These are phyloP conservation scores for Ostrea denselamellosa DNA, from an alignment of 1,140 invertebrate species.

Conservation along the genomic window DNA sequence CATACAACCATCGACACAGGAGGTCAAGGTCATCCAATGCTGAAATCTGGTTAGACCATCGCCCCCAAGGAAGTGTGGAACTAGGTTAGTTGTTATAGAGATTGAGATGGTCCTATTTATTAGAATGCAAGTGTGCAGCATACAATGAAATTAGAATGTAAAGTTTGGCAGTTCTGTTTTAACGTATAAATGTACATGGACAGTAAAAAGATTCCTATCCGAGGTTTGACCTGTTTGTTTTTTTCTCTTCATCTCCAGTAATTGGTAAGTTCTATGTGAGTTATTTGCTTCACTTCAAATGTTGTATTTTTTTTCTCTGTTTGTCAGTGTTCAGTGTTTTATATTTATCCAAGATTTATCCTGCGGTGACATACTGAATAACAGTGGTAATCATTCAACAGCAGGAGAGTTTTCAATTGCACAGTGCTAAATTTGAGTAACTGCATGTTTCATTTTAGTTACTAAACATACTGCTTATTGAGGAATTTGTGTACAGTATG, in stretches of 20 bases:
- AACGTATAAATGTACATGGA: no score
- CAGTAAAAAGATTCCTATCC: no score
- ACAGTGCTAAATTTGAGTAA: no score
- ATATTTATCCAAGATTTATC: conserved; percentile 15
- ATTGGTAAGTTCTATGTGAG: conserved; percentile 22
- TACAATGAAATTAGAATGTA: neutral
- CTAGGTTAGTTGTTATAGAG: conserved; percentile 64
- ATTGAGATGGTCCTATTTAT: neutral
- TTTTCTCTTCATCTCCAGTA: conserved; percentile 72
- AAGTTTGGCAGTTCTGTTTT: no score
- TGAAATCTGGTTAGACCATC: conserved; percentile 93
- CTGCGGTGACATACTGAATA: neutral
- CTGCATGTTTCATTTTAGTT: neutral
- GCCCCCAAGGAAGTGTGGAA: conserved; percentile 82
- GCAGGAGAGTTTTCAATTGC: neutral
- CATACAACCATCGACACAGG: conserved; percentile 81
- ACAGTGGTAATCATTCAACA: neutral
- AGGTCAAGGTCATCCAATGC: conserved; percentile 86
- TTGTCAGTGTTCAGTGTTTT: neutral
- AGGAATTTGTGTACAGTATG: no score
- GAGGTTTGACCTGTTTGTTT: neutral
- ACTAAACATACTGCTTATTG: neutral
- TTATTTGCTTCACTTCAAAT: conserved; percentile 7
- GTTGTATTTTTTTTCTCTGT: neutral
- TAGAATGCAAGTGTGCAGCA: neutral